These are phyloP conservation scores for Percina caprodes DNA, from an alignment of 2,113 vertebrate species.

Conservation along the genomic window DNA sequence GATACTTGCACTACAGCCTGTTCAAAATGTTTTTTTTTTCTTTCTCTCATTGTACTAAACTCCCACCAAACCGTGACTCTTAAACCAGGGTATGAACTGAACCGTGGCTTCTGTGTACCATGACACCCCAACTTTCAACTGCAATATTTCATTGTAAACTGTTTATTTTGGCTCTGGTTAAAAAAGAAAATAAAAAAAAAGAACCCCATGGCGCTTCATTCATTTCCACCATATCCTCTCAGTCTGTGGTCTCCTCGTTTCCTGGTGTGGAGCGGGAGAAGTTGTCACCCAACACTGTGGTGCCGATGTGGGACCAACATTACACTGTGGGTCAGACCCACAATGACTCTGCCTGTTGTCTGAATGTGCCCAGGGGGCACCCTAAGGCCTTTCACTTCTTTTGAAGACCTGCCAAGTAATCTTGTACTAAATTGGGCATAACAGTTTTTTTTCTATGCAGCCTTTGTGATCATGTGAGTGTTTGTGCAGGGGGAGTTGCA, in stretches of 20 bases:
- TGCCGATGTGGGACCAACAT: slow-evolving; percentile 28
- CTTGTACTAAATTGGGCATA: slow-evolving; percentile 34
- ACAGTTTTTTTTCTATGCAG: slow-evolving; percentile 33
- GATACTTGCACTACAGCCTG: too few species aligned
- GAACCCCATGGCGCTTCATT: slow-evolving; percentile 9
- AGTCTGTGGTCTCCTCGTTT: slow-evolving; percentile 32
- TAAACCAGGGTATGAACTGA: too few species aligned
- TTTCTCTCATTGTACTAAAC: too few species aligned
- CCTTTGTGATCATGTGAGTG: neutral
- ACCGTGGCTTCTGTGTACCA: too few species aligned
- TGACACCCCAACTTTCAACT: neutral
- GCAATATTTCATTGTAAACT: neutral
- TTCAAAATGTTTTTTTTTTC: too few species aligned
- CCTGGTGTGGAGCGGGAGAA: slow-evolving; percentile 34
- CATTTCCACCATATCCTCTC: slow-evolving; percentile 6
- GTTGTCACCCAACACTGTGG: slow-evolving; percentile 42
- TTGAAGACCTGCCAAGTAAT: slow-evolving; percentile 54
- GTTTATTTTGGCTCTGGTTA: slow-evolving; percentile 2
- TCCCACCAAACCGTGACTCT: too few species aligned
- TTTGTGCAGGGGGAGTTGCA: neutral
- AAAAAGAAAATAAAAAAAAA: neutral
- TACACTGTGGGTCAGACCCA: slow-evolving; percentile 15
- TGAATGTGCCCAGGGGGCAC: slow-evolving; percentile 35
- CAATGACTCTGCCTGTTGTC: slow-evolving; percentile 59
- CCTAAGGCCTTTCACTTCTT: slow-evolving; percentile 35